Percentiles rank a stretch among this genome's conserved stretches.
phyloP scores from a whole-genome alignment of 2,113 vertebrate genomes.

The Corythaixoides concolor region DNA sequence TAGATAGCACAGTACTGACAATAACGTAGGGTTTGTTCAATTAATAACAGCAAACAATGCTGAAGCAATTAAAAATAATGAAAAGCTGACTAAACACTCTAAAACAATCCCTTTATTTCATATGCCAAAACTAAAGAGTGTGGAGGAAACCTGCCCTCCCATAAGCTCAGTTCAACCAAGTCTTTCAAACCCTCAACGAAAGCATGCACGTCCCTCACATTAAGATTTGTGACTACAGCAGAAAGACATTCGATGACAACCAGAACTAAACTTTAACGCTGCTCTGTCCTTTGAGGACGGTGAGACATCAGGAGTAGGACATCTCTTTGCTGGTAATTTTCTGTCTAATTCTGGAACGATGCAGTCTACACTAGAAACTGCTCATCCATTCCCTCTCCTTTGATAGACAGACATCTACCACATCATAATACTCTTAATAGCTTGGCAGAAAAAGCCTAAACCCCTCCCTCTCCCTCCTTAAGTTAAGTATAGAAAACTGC shows the following conservation, averaged over 20 bases:
- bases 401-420: background rate
- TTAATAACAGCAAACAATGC: background rate
- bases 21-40: background rate
- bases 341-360: background rate
- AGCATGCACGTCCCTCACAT: background rate
- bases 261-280: background rate
- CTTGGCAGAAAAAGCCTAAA: background rate
- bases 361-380: background rate
- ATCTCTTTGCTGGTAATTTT: background rate
- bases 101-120: background rate
- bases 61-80: background rate
- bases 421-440: background rate
- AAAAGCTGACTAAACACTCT: background rate
- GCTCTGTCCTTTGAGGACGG: background rate
- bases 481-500: constrained; percentile 8
- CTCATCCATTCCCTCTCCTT: background rate
- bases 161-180: background rate
- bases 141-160: background rate
- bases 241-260: background rate
- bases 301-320: background rate
- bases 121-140: background rate
- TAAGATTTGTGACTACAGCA: background rate
- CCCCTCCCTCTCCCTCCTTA: background rate
- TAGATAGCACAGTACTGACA: background rate
- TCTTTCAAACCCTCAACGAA: background rate